phyloP scores from a whole-genome alignment of 2,888 invertebrate species.

The Nowickia ferox region DNA sequence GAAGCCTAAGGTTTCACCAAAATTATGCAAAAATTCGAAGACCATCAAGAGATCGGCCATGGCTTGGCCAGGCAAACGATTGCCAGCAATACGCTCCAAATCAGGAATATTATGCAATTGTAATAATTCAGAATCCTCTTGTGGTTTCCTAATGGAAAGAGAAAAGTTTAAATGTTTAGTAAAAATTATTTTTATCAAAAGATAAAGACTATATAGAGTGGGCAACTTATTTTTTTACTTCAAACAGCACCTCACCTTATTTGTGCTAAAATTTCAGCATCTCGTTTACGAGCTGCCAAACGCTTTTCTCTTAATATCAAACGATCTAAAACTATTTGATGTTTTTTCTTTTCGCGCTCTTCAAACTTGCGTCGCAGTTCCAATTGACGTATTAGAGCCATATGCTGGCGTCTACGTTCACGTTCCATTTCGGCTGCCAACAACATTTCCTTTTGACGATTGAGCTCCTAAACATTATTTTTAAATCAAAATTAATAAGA shows the following conservation, averaged over 20 bases:
- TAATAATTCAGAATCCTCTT: constrained; percentile 94
- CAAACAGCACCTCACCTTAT: constrained; percentile 83
- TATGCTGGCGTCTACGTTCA: constrained; percentile 95
- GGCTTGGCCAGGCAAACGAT: constrained; percentile 92
- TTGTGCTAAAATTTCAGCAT: constrained; percentile 88
- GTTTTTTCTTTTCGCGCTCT: constrained; percentile 89
- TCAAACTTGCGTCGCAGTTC: constrained; percentile 94
- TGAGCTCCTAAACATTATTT: constrained; percentile 91
- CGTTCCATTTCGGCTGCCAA: constrained; percentile 94
- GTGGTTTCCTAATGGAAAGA: constrained; percentile 87
- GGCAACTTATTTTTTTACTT: constrained; percentile 1
- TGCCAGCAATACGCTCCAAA: constrained; percentile 90
- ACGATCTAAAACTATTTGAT: constrained; percentile 90
- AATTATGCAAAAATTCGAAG: constrained; percentile 98
- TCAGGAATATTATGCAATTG: constrained; percentile 89
- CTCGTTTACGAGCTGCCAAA: constrained; percentile 88
- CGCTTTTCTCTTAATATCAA: constrained; percentile 93
- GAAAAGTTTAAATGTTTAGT: not conserved
- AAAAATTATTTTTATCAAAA: not conserved
- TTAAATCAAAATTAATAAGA: not conserved
- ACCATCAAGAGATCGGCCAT: constrained; percentile 97
- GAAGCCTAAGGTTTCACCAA: constrained; percentile 96
- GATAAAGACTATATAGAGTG: too few species aligned
- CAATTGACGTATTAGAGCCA: constrained; percentile 93
- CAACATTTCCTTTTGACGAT: constrained; percentile 92